Percentiles rank a stretch among this genome's conserved stretches.
Evolutionary conservation across 2,797 vertebrate genomes (phyloP).

Genomic region (Vultur gryphus): DNA sequence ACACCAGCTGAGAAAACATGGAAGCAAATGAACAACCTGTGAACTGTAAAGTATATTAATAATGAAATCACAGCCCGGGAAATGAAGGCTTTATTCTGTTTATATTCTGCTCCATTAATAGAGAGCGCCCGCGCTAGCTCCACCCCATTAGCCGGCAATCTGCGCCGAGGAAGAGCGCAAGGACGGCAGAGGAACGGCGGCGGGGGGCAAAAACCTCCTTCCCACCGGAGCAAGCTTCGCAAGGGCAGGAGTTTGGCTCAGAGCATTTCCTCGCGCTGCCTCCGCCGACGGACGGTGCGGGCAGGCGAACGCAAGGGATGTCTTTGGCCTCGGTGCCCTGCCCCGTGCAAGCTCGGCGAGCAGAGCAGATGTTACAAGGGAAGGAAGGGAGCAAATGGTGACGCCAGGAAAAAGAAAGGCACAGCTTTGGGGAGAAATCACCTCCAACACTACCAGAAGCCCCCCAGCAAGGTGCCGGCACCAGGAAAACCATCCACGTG

Average conservation of each 20-base stretch:
- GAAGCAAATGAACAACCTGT: conserved; percentile 76
- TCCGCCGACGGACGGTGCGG: rapidly evolving
- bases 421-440: not conserved
- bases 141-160: conserved; percentile 76
- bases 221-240: rapidly evolving
- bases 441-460: not conserved
- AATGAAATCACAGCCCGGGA: conserved; percentile 79
- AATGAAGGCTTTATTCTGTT: conserved; percentile 83
- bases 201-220: not conserved
- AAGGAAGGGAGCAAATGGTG: not conserved
- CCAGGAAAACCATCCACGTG: not conserved
- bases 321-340: rapidly evolving
- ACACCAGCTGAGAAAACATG: conserved; percentile 80
- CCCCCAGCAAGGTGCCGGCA: not conserved
- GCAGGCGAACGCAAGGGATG: rapidly evolving
- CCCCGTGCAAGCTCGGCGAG: rapidly evolving
- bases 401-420: not conserved
- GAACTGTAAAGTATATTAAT: conserved; percentile 85
- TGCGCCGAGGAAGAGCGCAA: not conserved
- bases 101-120: conserved; percentile 82
- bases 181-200: not conserved
- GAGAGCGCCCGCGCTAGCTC: conserved; percentile 69
- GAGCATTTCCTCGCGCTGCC: not conserved
- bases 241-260: not conserved
- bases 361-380: not conserved